These are phyloP conservation scores for Lasioglossum calceatum DNA, from an alignment of 2,888 invertebrate genomes.

Conservation along the genomic window DNA sequence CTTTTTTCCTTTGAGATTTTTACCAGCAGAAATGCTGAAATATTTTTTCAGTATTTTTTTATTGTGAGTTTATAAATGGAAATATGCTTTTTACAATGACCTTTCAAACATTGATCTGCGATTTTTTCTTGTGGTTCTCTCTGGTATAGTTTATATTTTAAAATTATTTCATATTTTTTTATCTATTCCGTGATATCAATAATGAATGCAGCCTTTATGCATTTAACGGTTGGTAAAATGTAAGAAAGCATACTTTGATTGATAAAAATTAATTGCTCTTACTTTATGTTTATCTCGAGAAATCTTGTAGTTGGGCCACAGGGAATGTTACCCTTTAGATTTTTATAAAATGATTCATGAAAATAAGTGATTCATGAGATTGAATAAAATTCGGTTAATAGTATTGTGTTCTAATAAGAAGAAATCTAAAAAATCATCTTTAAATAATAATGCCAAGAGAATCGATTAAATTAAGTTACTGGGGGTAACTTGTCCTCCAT, in stretches of 20 bases:
- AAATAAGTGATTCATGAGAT: neutral
- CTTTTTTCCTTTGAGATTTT: neutral
- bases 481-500: neutral
- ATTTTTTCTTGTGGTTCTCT: neutral
- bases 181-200: neutral
- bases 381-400: too few species aligned
- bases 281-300: neutral
- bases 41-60: neutral
- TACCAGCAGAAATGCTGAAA: neutral
- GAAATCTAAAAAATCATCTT: neutral
- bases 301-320: neutral
- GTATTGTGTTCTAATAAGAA: neutral
- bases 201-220: neutral
- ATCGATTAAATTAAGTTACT: neutral
- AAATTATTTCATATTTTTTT: neutral
- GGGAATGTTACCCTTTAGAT: neutral
- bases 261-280: neutral
- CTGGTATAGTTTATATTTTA: neutral
- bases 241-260: neutral
- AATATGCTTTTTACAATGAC: neutral
- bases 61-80: neutral
- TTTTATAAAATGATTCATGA: neutral
- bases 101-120: neutral
- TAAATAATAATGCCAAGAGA: neutral
- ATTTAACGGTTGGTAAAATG: neutral